Evolutionary conservation across 2,888 invertebrate species (phyloP), one percentile per base, ranked within the genome.

Genomic region (Panzeria rudis): DNA sequence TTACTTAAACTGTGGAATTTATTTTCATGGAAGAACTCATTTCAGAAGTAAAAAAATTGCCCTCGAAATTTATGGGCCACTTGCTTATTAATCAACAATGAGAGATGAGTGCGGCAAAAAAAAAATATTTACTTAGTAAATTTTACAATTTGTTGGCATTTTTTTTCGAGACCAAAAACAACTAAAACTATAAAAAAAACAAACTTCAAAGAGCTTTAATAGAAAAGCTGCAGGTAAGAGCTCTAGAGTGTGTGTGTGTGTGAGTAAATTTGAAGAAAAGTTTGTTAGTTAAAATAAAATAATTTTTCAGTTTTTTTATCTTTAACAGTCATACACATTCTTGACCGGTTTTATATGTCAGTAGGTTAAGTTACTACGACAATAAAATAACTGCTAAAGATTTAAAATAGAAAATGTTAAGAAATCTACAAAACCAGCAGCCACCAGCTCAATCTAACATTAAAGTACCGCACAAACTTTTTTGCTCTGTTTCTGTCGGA

Each of bases 11-110:
- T n/a, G 44, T 50, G 38, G 20, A 69, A 69, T 69, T 47, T 17
- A 13, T 44, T 25, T 50, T 41, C 38, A 20, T 9, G 35, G 35
- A 23, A 41, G 15, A 78, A 71, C 44, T 62, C 13, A 71, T 71
- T 52, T 38, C 1, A 64, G 17, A 54, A 44, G 15, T 69, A 3
- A 4, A 54, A 62, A 35, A 68, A 9, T 15, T 35, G 15, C 13
- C 23, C n/a, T 52, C 38, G 13, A 62, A 66, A 72, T 72, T 80
- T 80, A 72, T 72, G 66, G 56, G 17, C 64, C 56, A 80, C 54
- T 72, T 64, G 72, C 47, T 72, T 64, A 47, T 72, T 79, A 72
- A 79, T 54, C 64, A 80, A 80, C 64, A 80, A 71, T 50, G 17
- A 50, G 35, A n/a, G 13, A 69, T 8, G 17, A 64, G 29, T 44